phyloP scores from a whole-genome alignment of 2,113 vertebrate species.

The Pelmatolapia mariae region DNA sequence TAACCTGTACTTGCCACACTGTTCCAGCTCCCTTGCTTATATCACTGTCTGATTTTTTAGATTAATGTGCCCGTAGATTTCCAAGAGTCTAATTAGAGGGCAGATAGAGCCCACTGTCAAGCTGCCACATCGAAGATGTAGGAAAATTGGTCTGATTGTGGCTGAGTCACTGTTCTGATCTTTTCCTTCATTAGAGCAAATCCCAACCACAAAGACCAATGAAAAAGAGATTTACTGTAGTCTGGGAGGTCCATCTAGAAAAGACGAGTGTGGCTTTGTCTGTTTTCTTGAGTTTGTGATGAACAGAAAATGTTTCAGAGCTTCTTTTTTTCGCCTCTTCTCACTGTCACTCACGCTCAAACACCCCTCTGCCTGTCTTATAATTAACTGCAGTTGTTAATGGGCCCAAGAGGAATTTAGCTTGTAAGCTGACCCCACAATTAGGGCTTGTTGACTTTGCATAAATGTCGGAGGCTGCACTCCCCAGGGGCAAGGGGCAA shows the following conservation, averaged over 20 bases:
- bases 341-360: slow-evolving; percentile 34
- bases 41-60: background rate
- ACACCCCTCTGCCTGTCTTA: slow-evolving; percentile 25
- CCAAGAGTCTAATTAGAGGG: slow-evolving; percentile 21
- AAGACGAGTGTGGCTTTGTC: background rate
- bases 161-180: slow-evolving; percentile 49
- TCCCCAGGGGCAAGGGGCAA: slow-evolving; percentile 56
- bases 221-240: slow-evolving; percentile 45
- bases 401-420: slow-evolving; percentile 69
- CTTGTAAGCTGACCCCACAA: slow-evolving; percentile 73
- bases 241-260: slow-evolving; percentile 50
- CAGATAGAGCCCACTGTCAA: slow-evolving; percentile 4
- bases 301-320: slow-evolving; percentile 25
- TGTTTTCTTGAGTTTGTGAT: slow-evolving; percentile 6
- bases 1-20: background rate
- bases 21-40: background rate
- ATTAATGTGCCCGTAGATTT: slow-evolving; percentile 28
- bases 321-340: background rate
- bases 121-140: background rate
- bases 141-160: slow-evolving; percentile 36
- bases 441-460: slow-evolving; percentile 78
- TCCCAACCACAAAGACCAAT: slow-evolving; percentile 41
- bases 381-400: slow-evolving; percentile 74
- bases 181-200: slow-evolving; percentile 56
- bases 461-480: slow-evolving; percentile 65